These are phyloP conservation scores for Choristoneura rosaceana DNA, from an alignment of 2,888 invertebrate species.

Conservation along the genomic window DNA sequence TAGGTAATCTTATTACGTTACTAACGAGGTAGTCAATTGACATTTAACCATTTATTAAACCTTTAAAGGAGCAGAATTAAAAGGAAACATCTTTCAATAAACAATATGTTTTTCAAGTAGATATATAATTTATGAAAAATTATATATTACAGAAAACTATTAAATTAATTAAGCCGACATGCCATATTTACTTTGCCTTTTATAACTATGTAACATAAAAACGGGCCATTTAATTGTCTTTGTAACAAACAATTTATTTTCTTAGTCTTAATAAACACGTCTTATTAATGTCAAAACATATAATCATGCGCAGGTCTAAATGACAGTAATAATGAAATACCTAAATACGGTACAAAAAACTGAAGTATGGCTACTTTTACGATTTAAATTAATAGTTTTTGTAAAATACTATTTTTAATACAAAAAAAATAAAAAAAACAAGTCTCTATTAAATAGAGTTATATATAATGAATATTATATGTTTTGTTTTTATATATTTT, in stretches of 20 bases:
- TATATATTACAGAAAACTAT: not conserved
- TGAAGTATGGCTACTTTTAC: constrained; percentile 47
- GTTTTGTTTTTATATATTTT: no score
- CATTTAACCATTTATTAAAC: not conserved
- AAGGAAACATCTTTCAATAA: not conserved
- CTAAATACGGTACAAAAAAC: constrained; percentile 53
- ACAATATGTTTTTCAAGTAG: no score
- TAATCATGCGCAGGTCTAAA: constrained; percentile 42
- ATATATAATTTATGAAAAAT: no score
- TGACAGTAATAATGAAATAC: constrained; percentile 62
- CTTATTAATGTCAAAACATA: constrained; percentile 4
- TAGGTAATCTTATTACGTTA: not conserved
- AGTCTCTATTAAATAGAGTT: no score
- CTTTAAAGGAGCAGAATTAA: not conserved
- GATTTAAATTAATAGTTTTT: no score
- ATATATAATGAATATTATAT: no score
- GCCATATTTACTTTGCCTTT: not conserved
- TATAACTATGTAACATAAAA: not conserved
- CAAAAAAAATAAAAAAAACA: no score
- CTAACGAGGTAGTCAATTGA: not conserved
- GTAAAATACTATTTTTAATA: no score
- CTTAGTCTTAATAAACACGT: not conserved
- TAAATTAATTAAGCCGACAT: not conserved
- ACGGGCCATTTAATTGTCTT: not conserved
- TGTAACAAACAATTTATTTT: constrained; percentile 5